phyloP scores from a whole-genome alignment of 1,140 invertebrate species.

The Varroa destructor region DNA sequence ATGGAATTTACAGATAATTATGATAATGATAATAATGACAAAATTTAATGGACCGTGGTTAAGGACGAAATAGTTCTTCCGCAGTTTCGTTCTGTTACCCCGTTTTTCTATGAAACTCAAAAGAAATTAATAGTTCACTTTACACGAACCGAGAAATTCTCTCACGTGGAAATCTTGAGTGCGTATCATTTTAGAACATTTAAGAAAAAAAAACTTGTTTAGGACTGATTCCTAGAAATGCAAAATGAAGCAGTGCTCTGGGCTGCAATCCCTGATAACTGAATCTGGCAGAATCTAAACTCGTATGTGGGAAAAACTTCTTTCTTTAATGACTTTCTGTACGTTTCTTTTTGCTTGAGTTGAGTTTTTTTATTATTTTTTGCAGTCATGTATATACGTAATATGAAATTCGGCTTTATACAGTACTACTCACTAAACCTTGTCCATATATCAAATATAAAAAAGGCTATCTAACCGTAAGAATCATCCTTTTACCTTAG shows the following conservation, averaged over 20 bases:
- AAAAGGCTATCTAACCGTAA: too few relatives aligned
- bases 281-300: neutral
- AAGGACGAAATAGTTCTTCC: neutral
- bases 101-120: constrained; percentile 5
- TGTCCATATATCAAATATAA: too few relatives aligned
- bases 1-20: neutral
- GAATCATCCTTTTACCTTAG: too few relatives aligned
- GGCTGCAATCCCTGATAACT: neutral
- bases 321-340: neutral
- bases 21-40: neutral
- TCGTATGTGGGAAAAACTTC: neutral
- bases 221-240: neutral
- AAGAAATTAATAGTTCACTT: neutral
- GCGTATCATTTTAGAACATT: neutral
- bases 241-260: neutral
- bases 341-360: neutral
- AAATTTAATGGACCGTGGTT: constrained; percentile 18
- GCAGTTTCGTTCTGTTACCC: neutral
- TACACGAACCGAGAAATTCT: constrained; percentile 17
- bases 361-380: neutral
- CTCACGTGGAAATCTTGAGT: constrained; percentile 11
- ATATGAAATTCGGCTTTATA: too few relatives aligned
- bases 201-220: neutral
- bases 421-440: too few relatives aligned
- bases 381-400: too few relatives aligned